phyloP scores from a whole-genome alignment of 2,888 invertebrate species.

The Drosophila kokeensis region DNA sequence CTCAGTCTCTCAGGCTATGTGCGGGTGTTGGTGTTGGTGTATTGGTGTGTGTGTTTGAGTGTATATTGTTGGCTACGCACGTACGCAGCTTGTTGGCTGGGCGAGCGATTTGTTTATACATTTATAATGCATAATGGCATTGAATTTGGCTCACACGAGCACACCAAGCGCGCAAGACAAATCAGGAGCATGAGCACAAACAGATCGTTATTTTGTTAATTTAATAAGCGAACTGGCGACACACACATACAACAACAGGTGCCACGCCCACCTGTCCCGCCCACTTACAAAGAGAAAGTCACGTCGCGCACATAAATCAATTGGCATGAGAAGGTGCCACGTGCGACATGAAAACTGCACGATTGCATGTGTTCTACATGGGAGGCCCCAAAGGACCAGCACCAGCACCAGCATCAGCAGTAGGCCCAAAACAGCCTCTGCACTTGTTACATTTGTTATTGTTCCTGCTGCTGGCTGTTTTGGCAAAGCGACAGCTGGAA shows the following conservation, averaged over 20 bases:
- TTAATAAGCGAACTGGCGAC: conserved; percentile 64
- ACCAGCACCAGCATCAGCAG: not conserved
- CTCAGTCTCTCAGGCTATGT: not conserved
- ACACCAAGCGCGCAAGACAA: conserved; percentile 16
- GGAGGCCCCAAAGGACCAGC: not conserved
- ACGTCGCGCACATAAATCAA: conserved; percentile 78
- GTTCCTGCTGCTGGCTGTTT: conserved; percentile 9
- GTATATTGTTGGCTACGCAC: conserved; percentile 48
- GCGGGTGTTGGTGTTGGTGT: not conserved
- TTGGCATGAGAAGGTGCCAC: conserved; percentile 66
- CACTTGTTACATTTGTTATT: conserved; percentile 15
- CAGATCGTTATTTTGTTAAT: conserved; percentile 72
- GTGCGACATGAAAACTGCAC: conserved; percentile 57
- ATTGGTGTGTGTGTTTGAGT: conserved; percentile 2
- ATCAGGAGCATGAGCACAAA: conserved; percentile 30
- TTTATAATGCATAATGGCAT: conserved; percentile 74
- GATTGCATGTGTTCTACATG: conserved; percentile 51
- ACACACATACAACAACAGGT: conserved; percentile 68
- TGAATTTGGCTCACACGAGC: conserved; percentile 54
- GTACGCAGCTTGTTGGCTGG: conserved; percentile 34
- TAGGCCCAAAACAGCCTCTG: conserved; percentile 4
- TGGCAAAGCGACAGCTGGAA: conserved; percentile 65
- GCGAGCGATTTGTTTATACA: conserved; percentile 72
- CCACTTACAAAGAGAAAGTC: conserved; percentile 63
- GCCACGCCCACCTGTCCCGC: conserved; percentile 32